Conservation (phyloP, 1,140 invertebrate genomes). For the Eulimnadia texana region DNA sequence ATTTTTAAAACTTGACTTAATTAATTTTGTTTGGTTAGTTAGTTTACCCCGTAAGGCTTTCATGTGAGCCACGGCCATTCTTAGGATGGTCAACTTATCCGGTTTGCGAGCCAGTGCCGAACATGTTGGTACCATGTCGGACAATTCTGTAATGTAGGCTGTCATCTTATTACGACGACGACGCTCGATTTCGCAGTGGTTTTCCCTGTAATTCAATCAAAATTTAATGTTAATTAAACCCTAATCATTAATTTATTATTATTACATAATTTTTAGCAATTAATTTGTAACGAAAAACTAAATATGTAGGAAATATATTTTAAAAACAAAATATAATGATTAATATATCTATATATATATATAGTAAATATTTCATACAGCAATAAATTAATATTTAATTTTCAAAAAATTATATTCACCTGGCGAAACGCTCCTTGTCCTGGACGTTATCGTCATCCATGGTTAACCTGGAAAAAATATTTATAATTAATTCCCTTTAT, state of each 20-base stretch:
- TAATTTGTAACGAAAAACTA: too few relatives aligned
- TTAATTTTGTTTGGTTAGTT: neutral
- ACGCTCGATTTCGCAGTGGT: constrained; percentile 99
- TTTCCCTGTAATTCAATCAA: constrained; percentile 53
- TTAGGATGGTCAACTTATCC: constrained; percentile 95
- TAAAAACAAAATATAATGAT: neutral
- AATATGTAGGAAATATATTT: too few relatives aligned
- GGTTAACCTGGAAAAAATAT: too few relatives aligned
- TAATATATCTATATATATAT: neutral
- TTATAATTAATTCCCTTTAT: too few relatives aligned
- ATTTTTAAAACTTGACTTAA: neutral
- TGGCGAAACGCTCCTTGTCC: constrained; percentile 90
- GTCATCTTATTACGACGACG: constrained; percentile 99
- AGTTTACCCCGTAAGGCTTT: constrained; percentile 76
- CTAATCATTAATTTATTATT: too few relatives aligned
- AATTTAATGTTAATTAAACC: too few relatives aligned
- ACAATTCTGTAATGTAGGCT: constrained; percentile 97
- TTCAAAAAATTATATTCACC: constrained; percentile 34
- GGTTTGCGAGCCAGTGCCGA: constrained; percentile 92
- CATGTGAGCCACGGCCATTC: constrained; percentile 99
- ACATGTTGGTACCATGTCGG: constrained; percentile 99
- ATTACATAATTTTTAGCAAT: too few relatives aligned
- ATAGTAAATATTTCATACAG: too few relatives aligned
- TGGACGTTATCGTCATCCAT: constrained; percentile 85
- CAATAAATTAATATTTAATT: too few relatives aligned